Conservation (phyloP, 2,113 vertebrate genomes). For the Zapus hudsonius region DNA sequence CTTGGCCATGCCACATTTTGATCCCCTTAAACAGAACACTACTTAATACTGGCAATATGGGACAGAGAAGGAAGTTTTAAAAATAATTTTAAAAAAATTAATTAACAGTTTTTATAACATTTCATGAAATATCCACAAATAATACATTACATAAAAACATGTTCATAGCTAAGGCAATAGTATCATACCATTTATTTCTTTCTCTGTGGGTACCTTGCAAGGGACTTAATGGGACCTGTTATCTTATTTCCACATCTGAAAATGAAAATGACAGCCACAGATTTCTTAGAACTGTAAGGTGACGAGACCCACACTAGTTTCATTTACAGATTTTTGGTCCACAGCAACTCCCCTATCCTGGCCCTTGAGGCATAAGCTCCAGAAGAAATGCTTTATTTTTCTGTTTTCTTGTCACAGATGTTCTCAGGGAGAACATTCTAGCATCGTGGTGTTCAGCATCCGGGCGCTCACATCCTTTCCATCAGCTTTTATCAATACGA, state of each 20-base stretch:
- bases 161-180: not conserved
- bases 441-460: not conserved
- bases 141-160: not conserved
- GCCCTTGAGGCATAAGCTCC: not conserved
- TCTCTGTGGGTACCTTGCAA: not conserved
- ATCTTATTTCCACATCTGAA: not conserved
- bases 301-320: not conserved
- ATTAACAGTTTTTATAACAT: not conserved
- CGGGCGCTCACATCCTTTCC: not conserved
- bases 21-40: not conserved
- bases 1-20: not conserved
- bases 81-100: too few relatives aligned
- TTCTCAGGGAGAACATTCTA: not conserved
- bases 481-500: not conserved
- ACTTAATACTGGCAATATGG: not conserved
- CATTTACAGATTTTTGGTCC: not conserved
- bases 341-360: not conserved
- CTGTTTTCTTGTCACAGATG: not conserved
- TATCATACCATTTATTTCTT: not conserved
- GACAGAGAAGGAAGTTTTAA: not conserved
- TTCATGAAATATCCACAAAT: not conserved
- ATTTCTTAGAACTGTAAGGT: not conserved
- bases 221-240: not conserved
- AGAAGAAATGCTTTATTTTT: not conserved
- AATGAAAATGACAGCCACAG: not conserved